Conservation (phyloP, 1,140 invertebrate species). For the Drosophila trapezifrons region DNA sequence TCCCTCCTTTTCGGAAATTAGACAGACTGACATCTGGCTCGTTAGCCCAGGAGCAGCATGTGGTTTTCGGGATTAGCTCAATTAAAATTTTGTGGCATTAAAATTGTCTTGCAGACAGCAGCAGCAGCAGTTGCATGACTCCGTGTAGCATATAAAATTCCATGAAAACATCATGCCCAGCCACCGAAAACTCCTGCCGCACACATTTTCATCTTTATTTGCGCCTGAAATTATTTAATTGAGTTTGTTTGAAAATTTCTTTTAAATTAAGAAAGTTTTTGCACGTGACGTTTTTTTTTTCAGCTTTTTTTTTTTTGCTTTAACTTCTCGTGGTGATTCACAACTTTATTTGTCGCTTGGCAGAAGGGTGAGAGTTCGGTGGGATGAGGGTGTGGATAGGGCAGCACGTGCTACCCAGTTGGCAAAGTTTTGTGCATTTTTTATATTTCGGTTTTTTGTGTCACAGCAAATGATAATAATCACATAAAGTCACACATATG, state of each 20-base stretch:
- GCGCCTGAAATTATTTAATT: conserved; percentile 79
- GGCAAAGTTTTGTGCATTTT: conserved; percentile 47
- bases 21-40: conserved; percentile 64
- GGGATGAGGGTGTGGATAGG: conserved; percentile 3
- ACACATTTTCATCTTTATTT: conserved; percentile 74
- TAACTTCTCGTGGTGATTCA: conserved; percentile 30
- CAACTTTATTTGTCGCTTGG: conserved; percentile 50
- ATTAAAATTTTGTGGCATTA: conserved; percentile 79
- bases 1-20: conserved; percentile 48
- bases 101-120: conserved; percentile 60
- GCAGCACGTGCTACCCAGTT: conserved; percentile 67
- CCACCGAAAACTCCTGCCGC: conserved; percentile 14
- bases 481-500: conserved; percentile 58
- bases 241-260: conserved; percentile 82
- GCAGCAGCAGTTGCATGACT: conserved; percentile 28
- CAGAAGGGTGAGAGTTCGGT: conserved; percentile 16
- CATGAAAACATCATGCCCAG: conserved; percentile 46
- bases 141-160: conserved; percentile 31
- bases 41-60: conserved; percentile 62
- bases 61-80: conserved; percentile 77
- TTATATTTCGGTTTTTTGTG: conserved; percentile 19
- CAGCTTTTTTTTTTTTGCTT: conserved; percentile 1
- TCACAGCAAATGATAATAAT: conserved; percentile 61
- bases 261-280: conserved; percentile 81
- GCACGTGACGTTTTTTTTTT: conserved; percentile 70